These are phyloP conservation scores for Coptodon bakossiorum DNA, from an alignment of 2,113 vertebrate species.

Conservation along the genomic window DNA sequence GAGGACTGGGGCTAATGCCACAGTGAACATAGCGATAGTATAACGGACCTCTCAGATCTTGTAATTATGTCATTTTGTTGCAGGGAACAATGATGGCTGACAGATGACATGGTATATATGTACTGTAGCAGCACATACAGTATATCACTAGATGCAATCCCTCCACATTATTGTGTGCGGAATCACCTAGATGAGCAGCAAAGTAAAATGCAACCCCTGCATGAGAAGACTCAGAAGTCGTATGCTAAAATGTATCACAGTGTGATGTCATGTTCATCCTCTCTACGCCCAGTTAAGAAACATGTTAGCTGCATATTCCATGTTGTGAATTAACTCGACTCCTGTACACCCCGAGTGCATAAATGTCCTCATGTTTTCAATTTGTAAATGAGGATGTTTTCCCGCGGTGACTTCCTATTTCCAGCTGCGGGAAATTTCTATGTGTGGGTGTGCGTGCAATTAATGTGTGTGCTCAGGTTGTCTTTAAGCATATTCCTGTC, in stretches of 20 bases:
- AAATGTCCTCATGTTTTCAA: neutral
- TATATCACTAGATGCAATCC: neutral
- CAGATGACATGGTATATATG: neutral
- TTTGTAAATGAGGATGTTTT: neutral
- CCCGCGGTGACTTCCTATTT: conserved; percentile 1
- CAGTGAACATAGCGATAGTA: neutral
- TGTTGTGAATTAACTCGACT: neutral
- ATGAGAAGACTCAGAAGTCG: neutral
- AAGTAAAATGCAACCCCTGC: neutral
- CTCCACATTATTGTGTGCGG: neutral
- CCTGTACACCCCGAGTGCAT: neutral
- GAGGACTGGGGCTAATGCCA: neutral
- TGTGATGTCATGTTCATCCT: conserved; percentile 14
- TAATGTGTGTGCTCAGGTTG: conserved; percentile 25
- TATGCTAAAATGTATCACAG: neutral
- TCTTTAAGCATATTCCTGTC: conserved; percentile 48
- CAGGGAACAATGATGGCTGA: conserved; percentile 6
- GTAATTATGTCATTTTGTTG: conserved; percentile 16
- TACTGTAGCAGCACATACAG: neutral
- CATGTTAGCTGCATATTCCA: neutral
- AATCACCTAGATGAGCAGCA: neutral
- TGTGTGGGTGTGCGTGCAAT: neutral
- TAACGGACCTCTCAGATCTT: conserved; percentile 17
- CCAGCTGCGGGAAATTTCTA: neutral
- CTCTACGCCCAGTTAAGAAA: neutral